Evolutionary conservation across 2,888 invertebrate genomes (phyloP).

Genomic region (Xanthia icteritia): DNA sequence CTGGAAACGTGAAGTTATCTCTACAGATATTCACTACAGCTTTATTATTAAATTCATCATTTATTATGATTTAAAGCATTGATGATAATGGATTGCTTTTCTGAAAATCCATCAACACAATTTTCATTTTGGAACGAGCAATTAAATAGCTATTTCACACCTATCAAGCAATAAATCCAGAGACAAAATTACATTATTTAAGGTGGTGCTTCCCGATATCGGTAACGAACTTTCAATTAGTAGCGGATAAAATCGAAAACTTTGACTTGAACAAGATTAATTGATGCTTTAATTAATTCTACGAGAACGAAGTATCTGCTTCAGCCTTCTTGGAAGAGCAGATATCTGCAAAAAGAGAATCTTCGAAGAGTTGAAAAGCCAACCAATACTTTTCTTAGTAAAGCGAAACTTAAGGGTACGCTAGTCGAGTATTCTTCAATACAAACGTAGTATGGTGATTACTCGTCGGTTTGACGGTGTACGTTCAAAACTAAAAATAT

Average conservation of each 20-base stretch:
- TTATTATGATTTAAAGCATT: neutral
- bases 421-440: too few relatives aligned
- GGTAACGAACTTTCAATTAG: constrained; percentile 54
- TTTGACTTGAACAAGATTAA: constrained; percentile 39
- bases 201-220: constrained; percentile 36
- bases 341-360: constrained; percentile 19
- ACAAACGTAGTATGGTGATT: too few relatives aligned
- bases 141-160: neutral
- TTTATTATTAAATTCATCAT: neutral
- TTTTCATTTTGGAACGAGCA: neutral
- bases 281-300: constrained; percentile 52
- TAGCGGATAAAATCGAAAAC: constrained; percentile 40
- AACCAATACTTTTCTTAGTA: neutral
- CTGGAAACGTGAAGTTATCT: neutral
- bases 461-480: too few relatives aligned
- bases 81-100: neutral
- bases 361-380: neutral
- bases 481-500: too few relatives aligned
- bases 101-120: neutral
- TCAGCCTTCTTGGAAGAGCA: constrained; percentile 7
- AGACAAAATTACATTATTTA: constrained; percentile 33
- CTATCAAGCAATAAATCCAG: constrained; percentile 15
- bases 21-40: neutral
- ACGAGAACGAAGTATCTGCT: constrained; percentile 18
- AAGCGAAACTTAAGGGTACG: neutral